phyloP scores from a whole-genome alignment of 2,113 vertebrate genomes.

The Leptodactylus fuscus region DNA sequence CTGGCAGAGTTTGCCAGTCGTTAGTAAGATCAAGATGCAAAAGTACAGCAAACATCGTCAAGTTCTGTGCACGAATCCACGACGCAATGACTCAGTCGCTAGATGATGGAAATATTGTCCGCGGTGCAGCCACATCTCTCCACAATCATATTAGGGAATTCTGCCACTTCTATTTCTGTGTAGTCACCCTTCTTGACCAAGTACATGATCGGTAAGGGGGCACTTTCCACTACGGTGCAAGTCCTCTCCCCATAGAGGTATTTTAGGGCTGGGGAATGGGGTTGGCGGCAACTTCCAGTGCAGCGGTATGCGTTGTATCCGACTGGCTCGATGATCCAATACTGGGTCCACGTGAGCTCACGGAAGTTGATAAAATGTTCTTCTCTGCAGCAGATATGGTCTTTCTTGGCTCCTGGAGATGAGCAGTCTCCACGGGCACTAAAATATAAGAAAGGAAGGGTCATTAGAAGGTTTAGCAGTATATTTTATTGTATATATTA shows the following conservation, averaged over 20 bases:
- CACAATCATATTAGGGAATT: slow-evolving; percentile 87
- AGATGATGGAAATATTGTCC: slow-evolving; percentile 78
- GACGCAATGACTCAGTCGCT: slow-evolving; percentile 57
- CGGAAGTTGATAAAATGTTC: slow-evolving; percentile 84
- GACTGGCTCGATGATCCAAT: slow-evolving; percentile 85
- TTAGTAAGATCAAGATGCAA: neutral
- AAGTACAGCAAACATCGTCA: neutral
- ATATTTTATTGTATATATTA: neutral
- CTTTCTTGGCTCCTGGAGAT: slow-evolving; percentile 57
- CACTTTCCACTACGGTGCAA: slow-evolving; percentile 77
- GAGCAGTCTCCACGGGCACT: slow-evolving; percentile 85
- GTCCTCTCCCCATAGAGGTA: slow-evolving; percentile 75
- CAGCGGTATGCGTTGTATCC: slow-evolving; percentile 85
- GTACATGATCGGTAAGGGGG: slow-evolving; percentile 88
- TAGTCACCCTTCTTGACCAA: slow-evolving; percentile 86
- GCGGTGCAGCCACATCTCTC: slow-evolving; percentile 82
- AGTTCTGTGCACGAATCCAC: neutral
- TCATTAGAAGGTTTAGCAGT: neutral
- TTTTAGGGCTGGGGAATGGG: slow-evolving; percentile 62
- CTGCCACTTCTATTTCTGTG: slow-evolving; percentile 88
- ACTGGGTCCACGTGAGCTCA: slow-evolving; percentile 81
- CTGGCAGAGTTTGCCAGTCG: slow-evolving; percentile 19
- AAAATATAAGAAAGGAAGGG: neutral
- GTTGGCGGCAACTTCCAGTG: slow-evolving; percentile 78
- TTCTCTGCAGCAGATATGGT: slow-evolving; percentile 80